Evolutionary conservation across 2,888 invertebrate species (phyloP).

Genomic region (Eurois occulta): DNA sequence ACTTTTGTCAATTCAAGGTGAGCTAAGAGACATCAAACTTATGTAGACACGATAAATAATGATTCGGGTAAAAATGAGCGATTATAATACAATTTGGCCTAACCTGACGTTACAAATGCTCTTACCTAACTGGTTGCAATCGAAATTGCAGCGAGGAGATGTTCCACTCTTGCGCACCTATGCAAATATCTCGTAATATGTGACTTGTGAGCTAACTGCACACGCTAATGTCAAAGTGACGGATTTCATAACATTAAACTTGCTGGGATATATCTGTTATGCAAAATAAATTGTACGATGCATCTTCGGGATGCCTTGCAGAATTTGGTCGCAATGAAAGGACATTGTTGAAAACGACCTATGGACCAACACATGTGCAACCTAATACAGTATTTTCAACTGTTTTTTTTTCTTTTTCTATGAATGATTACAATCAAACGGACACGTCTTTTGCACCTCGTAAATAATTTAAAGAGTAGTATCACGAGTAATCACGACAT

Average conservation of each 20-base stretch:
- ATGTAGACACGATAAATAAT: conserved; percentile 33
- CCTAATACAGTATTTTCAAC: background rate
- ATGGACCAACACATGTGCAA: background rate
- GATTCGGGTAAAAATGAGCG: conserved; percentile 35
- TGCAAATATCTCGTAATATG: conserved; percentile 62
- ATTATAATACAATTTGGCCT: conserved; percentile 62
- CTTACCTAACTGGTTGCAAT: conserved; percentile 60
- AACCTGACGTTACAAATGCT: conserved; percentile 41
- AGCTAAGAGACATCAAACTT: conserved; percentile 6
- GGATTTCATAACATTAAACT: conserved; percentile 38
- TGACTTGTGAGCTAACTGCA: conserved; percentile 56
- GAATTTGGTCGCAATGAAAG: background rate
- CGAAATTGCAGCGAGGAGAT: conserved; percentile 60
- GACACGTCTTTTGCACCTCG: background rate
- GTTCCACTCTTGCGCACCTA: conserved; percentile 49
- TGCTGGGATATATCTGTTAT: conserved; percentile 8
- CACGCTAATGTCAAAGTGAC: conserved; percentile 57
- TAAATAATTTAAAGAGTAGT: background rate
- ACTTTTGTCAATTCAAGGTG: conserved; percentile 31
- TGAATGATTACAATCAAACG: background rate
- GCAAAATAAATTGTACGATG: conserved; percentile 2
- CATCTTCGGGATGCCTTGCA: background rate
- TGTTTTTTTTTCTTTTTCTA: background rate
- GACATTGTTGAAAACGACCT: background rate
- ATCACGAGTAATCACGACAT: background rate